Evolutionary conservation across 2,888 invertebrate species (phyloP), one percentile per base, ranked within the genome.

Genomic region (Microplitis deprimator): DNA sequence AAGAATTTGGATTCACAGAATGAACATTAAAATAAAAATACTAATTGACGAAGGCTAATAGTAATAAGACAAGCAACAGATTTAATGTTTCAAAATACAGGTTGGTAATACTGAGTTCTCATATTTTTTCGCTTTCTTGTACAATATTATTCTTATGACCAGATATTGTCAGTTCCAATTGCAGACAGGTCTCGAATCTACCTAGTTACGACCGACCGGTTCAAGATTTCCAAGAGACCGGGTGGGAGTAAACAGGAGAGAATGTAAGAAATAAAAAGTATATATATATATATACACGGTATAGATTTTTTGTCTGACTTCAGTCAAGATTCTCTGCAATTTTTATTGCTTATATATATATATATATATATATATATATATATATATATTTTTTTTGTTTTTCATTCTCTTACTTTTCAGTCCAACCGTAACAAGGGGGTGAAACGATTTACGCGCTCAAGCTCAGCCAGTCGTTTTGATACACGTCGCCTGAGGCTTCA

Each of bases 11-110:
- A 84, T 89, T 89, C 89, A 87, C 82, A 83, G 89, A 89, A 89
- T 88, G 86, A 83, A 81, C 89, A 89, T 89, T 89, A 89, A 89
- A 85, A 88, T 85, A 83, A 88, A 89, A 89, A 89, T 88, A 86
- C 89, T 88, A 89, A 89, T 89, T 89, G 89, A 88, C 86, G 84
- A 79, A 84, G 85, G 85, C 86, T 88, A 88, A 88, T 88, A 85
- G 88, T 87, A 89, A 89, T 89, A 89, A 89, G 88, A 88, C 88
- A 89, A 89, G 89, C 87, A 88, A 86, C 86, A 82, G 83, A 82
- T 85, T 89, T 88, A 89, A 88, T 88, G 88, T 88, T 87, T 88
- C 89, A 89, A 89, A 89, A 85, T 84, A 88, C 87, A 87, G 89
- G 87, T 87, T 88, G 81, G 82, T 84, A 82, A 83, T 73, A 8